These are phyloP conservation scores for Rhincodon typus DNA, from an alignment of 2,797 vertebrate genomes.

Conservation along the genomic window DNA sequence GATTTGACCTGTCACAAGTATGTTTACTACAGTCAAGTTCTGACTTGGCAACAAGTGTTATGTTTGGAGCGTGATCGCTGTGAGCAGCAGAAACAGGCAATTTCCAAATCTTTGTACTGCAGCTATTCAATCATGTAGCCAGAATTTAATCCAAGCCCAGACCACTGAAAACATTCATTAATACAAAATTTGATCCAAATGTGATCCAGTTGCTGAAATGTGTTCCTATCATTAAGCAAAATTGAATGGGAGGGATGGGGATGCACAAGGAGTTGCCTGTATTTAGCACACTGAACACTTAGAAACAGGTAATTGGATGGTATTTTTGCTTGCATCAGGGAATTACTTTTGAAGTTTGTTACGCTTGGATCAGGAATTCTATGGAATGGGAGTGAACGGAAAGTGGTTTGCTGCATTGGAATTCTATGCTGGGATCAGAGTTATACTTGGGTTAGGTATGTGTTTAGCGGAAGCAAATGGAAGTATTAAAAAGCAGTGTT, in stretches of 20 bases:
- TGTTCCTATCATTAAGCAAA: conserved; percentile 5
- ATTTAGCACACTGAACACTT: background rate
- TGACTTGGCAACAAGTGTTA: background rate
- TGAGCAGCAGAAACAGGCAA: conserved; percentile 17
- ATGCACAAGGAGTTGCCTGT: background rate
- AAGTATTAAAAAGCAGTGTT: background rate
- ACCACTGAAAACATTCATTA: background rate
- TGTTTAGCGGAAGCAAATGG: background rate
- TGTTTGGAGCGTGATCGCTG: background rate
- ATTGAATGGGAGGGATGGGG: background rate
- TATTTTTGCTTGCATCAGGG: conserved; percentile 20
- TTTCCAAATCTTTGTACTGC: conserved; percentile 15
- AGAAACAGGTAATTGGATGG: conserved; percentile 9
- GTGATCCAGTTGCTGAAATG: background rate
- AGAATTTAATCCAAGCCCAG: background rate
- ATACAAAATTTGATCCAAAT: background rate
- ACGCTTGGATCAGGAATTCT: background rate
- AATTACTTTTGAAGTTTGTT: conserved; percentile 24
- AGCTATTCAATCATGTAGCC: background rate
- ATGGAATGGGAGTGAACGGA: conserved; percentile 17
- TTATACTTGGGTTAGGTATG: conserved; percentile 8
- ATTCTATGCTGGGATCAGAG: conserved; percentile 26
- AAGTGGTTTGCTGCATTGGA: conserved; percentile 9
- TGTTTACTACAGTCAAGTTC: background rate
- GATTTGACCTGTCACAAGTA: background rate